Base-by-base conservation (phyloP, 2,113 vertebrate species). In the Hippocampus mohnikei region DNA sequence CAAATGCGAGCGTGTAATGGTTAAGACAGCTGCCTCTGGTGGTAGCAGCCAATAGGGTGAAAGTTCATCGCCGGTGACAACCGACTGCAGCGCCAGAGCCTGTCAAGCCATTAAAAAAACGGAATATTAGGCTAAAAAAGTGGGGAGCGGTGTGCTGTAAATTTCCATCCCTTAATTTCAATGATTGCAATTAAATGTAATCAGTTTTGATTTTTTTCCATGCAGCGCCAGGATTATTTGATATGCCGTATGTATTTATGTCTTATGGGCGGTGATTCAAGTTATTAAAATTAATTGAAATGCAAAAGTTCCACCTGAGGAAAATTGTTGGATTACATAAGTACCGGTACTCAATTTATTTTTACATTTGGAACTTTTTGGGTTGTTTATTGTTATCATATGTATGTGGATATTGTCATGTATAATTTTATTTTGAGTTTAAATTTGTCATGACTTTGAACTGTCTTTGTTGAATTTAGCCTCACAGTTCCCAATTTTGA, bases 11-110 rank as follows among this genome's bases (percentile, higher is more conserved):
- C 90, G 86, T 92, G 88, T 91, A 93, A 93, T 84, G 81, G 85
- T 87, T 88, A 72, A 88, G 92, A 92, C 92, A 92, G 89, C 81
- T 65, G 86, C 89, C 89, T 89, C 87, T 85, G 84, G 84, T 81
- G 87, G 78, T 68, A 70, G 76, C 81, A 76, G 85, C 88, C 89
- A 88, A 86, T 87, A 87, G 83, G 88, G 89, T 91, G 85, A 90
- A 86, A 91, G 91, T 91, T 91, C 90, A 88, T 88, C 84, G 75
- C 84, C 71, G 69, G 66, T 74, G 87, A 90, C 91, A 88, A 91
- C 91, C 79, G 73, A 73, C 72, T 65, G 79, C 72, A 25, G 76
- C 84, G 76, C 76, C 84, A 66, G 72, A 40, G 75, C 48, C 71
- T 82, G 84, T 67, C 81, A 70, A 84, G 73, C 83, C 82, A 86